Percentiles rank a stretch among this genome's conserved stretches.
Conservation (phyloP, 2,797 vertebrate genomes). For the Acanthurus tractus region DNA sequence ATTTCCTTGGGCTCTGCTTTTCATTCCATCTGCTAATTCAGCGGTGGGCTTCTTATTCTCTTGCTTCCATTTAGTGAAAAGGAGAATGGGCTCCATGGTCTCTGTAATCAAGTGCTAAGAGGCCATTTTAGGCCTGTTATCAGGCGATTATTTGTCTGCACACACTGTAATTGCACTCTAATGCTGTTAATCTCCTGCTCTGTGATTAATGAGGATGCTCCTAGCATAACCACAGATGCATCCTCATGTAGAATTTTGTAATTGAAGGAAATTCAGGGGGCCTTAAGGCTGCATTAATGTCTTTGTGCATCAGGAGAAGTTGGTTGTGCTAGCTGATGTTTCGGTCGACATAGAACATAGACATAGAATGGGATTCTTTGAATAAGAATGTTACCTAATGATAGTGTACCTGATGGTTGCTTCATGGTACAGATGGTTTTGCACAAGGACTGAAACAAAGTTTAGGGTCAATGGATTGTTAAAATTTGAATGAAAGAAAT, state of each 20-base stretch:
- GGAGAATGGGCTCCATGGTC: slow-evolving; percentile 13
- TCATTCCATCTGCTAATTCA: slow-evolving; percentile 35
- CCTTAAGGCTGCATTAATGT: background rate
- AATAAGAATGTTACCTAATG: slow-evolving; percentile 7
- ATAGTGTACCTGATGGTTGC: background rate
- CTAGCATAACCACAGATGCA: slow-evolving; percentile 5
- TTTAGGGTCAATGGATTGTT: slow-evolving; percentile 6
- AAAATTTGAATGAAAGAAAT: background rate
- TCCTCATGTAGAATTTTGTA: slow-evolving; percentile 19
- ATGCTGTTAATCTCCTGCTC: slow-evolving; percentile 47
- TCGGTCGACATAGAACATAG: background rate
- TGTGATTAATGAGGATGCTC: slow-evolving; percentile 63
- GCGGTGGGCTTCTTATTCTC: slow-evolving; percentile 6
- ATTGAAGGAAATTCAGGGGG: slow-evolving; percentile 1
- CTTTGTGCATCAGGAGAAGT: slow-evolving; percentile 6
- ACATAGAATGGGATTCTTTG: background rate
- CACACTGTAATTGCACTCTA: slow-evolving; percentile 72
- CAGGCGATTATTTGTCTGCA: slow-evolving; percentile 73
- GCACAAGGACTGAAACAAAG: background rate
- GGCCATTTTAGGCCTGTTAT: slow-evolving; percentile 63
- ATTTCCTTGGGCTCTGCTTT: slow-evolving; percentile 33
- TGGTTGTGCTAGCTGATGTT: slow-evolving; percentile 13
- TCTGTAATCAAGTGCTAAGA: slow-evolving; percentile 56
- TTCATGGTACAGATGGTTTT: background rate
- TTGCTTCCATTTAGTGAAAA: slow-evolving; percentile 19